Evolutionary conservation across 2,888 invertebrate genomes (phyloP), one percentile per base, ranked within the genome.

Genomic region (Cheilosia scutellata): DNA sequence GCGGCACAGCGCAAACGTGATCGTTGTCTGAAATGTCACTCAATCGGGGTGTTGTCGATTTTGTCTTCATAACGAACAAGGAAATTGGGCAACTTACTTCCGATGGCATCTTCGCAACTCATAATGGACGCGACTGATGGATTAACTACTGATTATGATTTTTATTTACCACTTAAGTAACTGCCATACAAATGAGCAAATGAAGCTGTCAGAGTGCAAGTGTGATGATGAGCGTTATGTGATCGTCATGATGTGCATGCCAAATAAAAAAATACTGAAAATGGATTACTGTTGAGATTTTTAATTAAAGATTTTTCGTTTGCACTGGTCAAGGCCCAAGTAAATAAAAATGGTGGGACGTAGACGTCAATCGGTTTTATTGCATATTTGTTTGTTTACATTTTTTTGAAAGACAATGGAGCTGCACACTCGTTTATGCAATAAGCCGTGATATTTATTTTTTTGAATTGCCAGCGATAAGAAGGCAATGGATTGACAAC

Each of bases 301-400:
- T 82, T 71, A 82, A 76, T 82, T 76, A 82, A 62, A 71, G 63
- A 71, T 60, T 44, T 42, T 60, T 71, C 57, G 47, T 71, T 58
- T 76, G 51, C 57, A 57, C 53, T 75, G 49, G 16, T 60, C 42
- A 55, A 40, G 25, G 4, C 20, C 2, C 60, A 57, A 82, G 31
- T 47, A 49, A 82, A 82, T 70, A 68, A 63, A 75, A 37, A 37
- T 4, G 11, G 37, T 68, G 3, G 16, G 16, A 6, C 68, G 53
- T 68, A 40, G 55, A 66, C 53, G 62, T 49, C 62, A 62, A 70
- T 70, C 70, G 63, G 40, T 62, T 62, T 27, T 11, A 63, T 55
- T 63, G 71, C 40, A 16, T 11, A 31, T 47, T 58, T 58, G 57
- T 66, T 44, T 40, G 55, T 47, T 40, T 60, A 42, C 37, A 3